Base-by-base conservation (phyloP, 1,140 invertebrate species). In the Portunus trituberculatus region DNA sequence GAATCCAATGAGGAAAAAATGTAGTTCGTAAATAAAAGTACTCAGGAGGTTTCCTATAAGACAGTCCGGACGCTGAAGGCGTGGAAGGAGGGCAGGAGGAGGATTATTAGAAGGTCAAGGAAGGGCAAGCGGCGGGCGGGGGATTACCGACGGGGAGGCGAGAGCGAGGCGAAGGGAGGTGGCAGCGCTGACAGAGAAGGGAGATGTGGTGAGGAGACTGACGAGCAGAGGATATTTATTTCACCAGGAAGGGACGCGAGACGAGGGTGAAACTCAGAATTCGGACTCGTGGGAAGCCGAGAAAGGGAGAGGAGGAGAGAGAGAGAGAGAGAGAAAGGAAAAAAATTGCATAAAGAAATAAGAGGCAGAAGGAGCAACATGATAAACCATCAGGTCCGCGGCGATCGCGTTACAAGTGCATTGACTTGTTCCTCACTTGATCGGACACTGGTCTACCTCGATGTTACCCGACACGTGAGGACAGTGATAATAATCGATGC, bases 261-360 rank as follows among this genome's bases (percentile, higher is more conserved):
- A 76, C 67, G 67, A 76, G 67, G 67, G 67, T 20, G 46, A 39
- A 32, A 59, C 25, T 52, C 25, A n/a, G 46, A 25, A 28, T 91
- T 91, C 31, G 89, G 89, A 91, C 89, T 29, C 25, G 89, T 91
- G 89, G 45, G 89, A 91, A 91, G 46, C 29, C n/a, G 16, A 59
- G 89, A 59, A 59, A 59, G 89, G 89, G 12, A 45, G 20, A 91
- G 89, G 28, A 29, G 48, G 89, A 91, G n/a, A 4, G 20, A 28
- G 25, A 29, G 20, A 91, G 39, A 48, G 31, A 46, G 45, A 46
- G 83, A 84, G 83, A 28, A 25, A 82, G 76, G 20, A 2, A 76
- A 76, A 76, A 76, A 76, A 76, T 0, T 20, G n/a, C 20, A 76
- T 76, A n/a, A 76, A 76, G 67, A 76, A 76, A 76, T 25, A 76